Evolutionary conservation across 64 coral and sea anemone genomes (phyloP), one percentile per base, ranked within the genome.

Genomic region (Cladopsammia gracilis): DNA sequence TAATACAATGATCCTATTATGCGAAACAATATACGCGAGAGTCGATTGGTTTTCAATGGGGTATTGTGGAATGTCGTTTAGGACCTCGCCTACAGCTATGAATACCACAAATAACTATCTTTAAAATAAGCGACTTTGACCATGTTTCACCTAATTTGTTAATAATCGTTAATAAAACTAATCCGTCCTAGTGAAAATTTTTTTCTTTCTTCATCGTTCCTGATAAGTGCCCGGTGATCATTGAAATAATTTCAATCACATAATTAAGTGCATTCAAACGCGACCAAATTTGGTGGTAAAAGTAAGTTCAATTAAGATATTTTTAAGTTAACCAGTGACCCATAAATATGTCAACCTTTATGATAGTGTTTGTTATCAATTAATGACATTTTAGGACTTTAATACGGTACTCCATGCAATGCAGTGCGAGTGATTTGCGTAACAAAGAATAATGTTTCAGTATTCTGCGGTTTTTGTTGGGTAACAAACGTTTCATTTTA

Each of bases 1-100:
- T 66, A 83, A 83, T 83, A 65, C 80, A 83, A 48, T 83, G 58
- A 83, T 49, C 80, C 76, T 48, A 65, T 83, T 67, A 67, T 23
- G 4, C 4, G 11, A 49, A 23, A 65, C 80, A 66, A 83, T 83
- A 45, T 25, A 83, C 16, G 16, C 18, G 43, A 10, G 47, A 48
- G 18, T 44, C 9, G 59, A 83, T 67, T 49, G 80, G 42, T 16
- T 64, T 61, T 79, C 2, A 66, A 6, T 46, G 16, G 61, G 1
- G 1, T 62, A 25, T 34, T 62, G 57, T 61, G 58, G 58, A 43
- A 82, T 64, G 34, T 47, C 2, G 47, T 6, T 48, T 62, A 22
- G 10, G 18, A 15, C 80, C 62, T 83, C 80, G 61, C 59, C 60
- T 54, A 16, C 6, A 18, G 74, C 15, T 18, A 53, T 23, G 22